These are phyloP conservation scores for Drosophila willistoni DNA, from an alignment of 1,140 invertebrate genomes.

Conservation along the genomic window DNA sequence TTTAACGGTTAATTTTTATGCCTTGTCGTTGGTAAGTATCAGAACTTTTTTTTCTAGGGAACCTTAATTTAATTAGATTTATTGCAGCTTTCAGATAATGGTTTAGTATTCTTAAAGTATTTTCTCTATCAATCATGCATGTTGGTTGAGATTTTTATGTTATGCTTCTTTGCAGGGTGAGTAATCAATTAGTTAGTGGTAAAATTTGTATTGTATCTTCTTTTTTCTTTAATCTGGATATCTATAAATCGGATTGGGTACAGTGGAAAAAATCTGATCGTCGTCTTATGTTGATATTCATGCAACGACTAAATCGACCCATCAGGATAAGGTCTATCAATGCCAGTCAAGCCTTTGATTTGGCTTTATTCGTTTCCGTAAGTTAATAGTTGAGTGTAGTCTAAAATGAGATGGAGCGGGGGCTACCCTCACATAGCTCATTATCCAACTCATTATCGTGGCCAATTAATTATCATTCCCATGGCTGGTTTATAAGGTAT, in stretches of 20 bases:
- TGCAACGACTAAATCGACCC: slow-evolving; percentile 58
- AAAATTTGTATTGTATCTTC: too few species aligned
- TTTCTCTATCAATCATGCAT: slow-evolving; percentile 66
- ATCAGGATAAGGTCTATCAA: slow-evolving; percentile 69
- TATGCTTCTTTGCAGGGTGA: slow-evolving; percentile 73
- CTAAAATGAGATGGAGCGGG: slow-evolving; percentile 57
- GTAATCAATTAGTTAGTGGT: not conserved
- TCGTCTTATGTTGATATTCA: slow-evolving; percentile 58
- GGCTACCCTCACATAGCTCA: slow-evolving; percentile 20
- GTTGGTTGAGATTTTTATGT: slow-evolving; percentile 68
- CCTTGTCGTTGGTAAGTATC: slow-evolving; percentile 62
- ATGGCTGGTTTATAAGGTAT: not conserved
- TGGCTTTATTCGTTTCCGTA: slow-evolving; percentile 59
- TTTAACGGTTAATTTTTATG: slow-evolving; percentile 75
- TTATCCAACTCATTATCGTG: slow-evolving; percentile 31
- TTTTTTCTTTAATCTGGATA: slow-evolving; percentile 26
- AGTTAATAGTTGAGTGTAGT: slow-evolving; percentile 41
- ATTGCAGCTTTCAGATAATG: slow-evolving; percentile 55
- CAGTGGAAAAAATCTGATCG: slow-evolving; percentile 49
- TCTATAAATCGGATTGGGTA: slow-evolving; percentile 69
- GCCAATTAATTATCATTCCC: too few species aligned
- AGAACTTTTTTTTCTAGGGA: not conserved
- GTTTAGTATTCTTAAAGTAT: slow-evolving; percentile 48
- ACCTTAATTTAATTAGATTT: not conserved
- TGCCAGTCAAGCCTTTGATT: slow-evolving; percentile 58